A percentile compares a stretch with the other conserved stretches of the same genome.
Evolutionary conservation across 2,113 vertebrate species (phyloP).

Genomic region (Gorsachius goisagi): DNA sequence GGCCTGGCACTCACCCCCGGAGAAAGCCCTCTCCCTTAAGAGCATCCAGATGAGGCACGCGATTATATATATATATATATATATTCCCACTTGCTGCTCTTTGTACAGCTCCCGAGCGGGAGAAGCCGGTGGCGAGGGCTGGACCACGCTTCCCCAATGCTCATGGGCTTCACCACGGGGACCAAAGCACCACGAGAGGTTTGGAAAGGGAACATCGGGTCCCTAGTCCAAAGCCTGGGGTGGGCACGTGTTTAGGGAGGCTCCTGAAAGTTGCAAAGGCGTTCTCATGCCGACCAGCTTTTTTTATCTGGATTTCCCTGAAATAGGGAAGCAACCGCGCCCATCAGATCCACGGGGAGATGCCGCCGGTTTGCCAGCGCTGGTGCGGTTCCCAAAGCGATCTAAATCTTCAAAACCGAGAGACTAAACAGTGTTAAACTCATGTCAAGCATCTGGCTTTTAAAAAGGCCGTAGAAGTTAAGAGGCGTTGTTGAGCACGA

Average conservation of each 20-base stretch:
- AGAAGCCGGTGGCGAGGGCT: rapidly evolving
- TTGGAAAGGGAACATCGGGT: rapidly evolving
- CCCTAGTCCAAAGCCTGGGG: rapidly evolving
- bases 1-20: neutral
- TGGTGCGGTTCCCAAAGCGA: rapidly evolving
- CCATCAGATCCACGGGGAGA: neutral
- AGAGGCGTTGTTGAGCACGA: rapidly evolving
- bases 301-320: neutral
- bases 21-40: neutral
- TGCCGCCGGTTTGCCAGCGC: rapidly evolving
- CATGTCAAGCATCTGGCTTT: neutral
- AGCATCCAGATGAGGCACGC: neutral
- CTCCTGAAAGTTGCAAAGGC: neutral
- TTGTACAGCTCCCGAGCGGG: rapidly evolving
- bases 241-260: rapidly evolving
- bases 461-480: neutral
- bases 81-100: rapidly evolving
- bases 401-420: neutral
- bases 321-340: neutral
- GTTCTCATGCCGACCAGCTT: neutral
- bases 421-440: neutral
- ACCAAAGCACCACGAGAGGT: neutral
- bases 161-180: rapidly evolving
- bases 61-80: too few relatives aligned
- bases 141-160: rapidly evolving